Percentiles rank a stretch among this genome's conserved stretches.
phyloP scores from a whole-genome alignment of 1,140 invertebrate species.

The Drosophila quadrilineata region DNA sequence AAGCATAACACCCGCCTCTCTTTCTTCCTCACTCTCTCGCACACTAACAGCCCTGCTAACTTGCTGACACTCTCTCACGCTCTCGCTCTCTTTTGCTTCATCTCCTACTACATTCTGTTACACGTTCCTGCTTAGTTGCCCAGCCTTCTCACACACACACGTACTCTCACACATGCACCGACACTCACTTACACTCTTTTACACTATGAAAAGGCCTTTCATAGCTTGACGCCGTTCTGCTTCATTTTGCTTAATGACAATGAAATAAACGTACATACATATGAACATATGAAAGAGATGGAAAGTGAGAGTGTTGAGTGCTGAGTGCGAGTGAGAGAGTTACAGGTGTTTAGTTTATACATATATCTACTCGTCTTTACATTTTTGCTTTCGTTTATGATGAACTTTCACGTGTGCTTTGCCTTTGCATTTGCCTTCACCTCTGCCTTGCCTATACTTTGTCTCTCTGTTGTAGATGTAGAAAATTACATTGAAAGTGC shows the following conservation, averaged over 20 bases:
- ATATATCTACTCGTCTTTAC: slow-evolving; percentile 28
- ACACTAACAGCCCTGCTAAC: neutral
- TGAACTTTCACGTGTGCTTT: slow-evolving; percentile 72
- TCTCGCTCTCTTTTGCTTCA: too few relatives aligned
- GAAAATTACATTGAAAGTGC: slow-evolving; percentile 54
- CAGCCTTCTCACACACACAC: slow-evolving; percentile 14
- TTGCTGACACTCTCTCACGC: too few relatives aligned
- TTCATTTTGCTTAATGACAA: slow-evolving; percentile 79
- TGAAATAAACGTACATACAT: slow-evolving; percentile 42
- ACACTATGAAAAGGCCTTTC: slow-evolving; percentile 61
- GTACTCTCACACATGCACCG: slow-evolving; percentile 14
- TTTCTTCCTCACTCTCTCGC: neutral
- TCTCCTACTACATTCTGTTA: too few relatives aligned
- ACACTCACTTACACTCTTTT: too few relatives aligned
- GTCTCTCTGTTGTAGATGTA: slow-evolving; percentile 36
- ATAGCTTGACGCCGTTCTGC: slow-evolving; percentile 64
- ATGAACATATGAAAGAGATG: neutral
- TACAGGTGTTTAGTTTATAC: slow-evolving; percentile 48
- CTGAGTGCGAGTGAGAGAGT: neutral
- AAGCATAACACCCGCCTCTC: neutral
- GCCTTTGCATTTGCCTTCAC: too few relatives aligned
- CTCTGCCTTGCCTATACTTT: slow-evolving; percentile 21
- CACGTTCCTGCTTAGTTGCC: slow-evolving; percentile 10
- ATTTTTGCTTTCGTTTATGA: slow-evolving; percentile 73
- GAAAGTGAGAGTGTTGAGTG: neutral